Conservation (phyloP, 2,888 invertebrate species). For the Osmoderma eremita region DNA sequence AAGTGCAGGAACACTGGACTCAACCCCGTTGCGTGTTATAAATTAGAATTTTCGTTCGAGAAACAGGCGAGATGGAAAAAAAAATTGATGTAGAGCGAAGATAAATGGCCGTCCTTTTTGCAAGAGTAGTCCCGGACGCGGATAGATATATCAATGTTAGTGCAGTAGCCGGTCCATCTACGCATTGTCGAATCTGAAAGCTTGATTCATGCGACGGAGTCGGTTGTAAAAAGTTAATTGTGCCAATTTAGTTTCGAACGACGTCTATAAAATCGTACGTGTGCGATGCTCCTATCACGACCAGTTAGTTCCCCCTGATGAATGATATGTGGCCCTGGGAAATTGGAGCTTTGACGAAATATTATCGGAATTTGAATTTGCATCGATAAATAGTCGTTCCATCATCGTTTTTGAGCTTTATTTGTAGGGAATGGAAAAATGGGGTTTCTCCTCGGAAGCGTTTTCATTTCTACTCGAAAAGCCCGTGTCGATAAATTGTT, state of each 20-base stretch:
- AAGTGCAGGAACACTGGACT: neutral
- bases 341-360: neutral
- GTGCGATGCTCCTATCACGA: neutral
- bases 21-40: no score
- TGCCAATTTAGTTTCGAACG: neutral
- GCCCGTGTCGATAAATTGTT: no score
- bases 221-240: neutral
- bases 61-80: neutral
- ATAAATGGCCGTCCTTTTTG: neutral
- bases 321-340: neutral
- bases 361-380: neutral
- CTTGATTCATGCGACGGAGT: neutral
- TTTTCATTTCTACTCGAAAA: no score
- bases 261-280: neutral
- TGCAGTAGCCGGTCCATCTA: slow-evolving; percentile 5
- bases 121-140: neutral
- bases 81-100: no score
- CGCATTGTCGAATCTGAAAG: slow-evolving; percentile 8
- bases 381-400: neutral
- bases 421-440: neutral
- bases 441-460: neutral
- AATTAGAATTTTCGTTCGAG: neutral
- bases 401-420: neutral
- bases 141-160: neutral
- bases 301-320: no score